Evolutionary conservation across 2,797 vertebrate genomes (phyloP).

Genomic region (Danio choprae): DNA sequence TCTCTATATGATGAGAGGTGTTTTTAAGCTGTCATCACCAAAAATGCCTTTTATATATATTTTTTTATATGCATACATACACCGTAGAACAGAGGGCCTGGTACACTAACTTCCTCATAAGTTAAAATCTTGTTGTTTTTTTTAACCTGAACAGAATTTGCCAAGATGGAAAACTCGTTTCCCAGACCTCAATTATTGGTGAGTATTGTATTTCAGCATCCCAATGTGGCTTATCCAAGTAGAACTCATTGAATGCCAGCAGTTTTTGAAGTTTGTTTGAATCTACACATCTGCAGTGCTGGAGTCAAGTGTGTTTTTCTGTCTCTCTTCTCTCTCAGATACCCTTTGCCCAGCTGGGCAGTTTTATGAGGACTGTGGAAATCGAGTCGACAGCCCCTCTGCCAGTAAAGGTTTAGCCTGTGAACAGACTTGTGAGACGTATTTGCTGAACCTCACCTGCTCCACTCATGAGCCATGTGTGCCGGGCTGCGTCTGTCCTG

Average conservation of each 20-base stretch:
- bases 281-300: neutral
- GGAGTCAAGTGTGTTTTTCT: conserved; percentile 13
- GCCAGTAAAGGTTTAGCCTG: conserved; percentile 80
- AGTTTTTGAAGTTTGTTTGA: conserved; percentile 1
- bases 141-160: conserved; percentile 82
- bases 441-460: conserved; percentile 90
- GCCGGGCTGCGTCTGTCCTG: conserved; percentile 89
- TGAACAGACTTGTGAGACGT: conserved; percentile 90
- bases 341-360: conserved; percentile 85
- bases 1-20: no score
- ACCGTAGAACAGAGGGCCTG: neutral
- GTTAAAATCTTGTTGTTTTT: conserved; percentile 20
- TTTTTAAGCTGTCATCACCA: no score
- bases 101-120: conserved; percentile 1
- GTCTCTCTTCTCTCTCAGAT: conserved; percentile 68
- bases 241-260: neutral
- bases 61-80: no score
- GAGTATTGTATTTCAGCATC: conserved; percentile 58
- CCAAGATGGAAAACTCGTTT: conserved; percentile 87
- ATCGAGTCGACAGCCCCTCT: conserved; percentile 66
- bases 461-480: conserved; percentile 86
- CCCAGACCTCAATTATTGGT: conserved; percentile 80
- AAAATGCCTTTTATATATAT: no score
- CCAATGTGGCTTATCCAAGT: neutral
- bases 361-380: conserved; percentile 86